These are phyloP conservation scores for Rhinogobio ventralis DNA, from an alignment of 2,797 vertebrate genomes.

Conservation along the genomic window DNA sequence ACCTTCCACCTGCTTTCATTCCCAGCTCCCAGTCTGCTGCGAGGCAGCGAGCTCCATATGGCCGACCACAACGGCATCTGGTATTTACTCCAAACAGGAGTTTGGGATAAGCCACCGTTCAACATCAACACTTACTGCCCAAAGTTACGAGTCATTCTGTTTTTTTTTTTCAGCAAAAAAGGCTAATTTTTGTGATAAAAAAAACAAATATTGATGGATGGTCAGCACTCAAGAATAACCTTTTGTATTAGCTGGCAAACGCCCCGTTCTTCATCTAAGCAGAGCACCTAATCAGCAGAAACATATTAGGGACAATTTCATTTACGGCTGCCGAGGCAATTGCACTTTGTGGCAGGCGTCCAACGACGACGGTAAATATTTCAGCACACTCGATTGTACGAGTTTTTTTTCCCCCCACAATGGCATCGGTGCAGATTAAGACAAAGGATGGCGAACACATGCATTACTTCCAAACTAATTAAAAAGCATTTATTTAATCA, in stretches of 20 bases:
- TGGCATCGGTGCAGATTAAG: slow-evolving; percentile 26
- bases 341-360: slow-evolving; percentile 43
- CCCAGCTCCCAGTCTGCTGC: slow-evolving; percentile 33
- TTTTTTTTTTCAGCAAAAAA: background rate
- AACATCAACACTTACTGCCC: slow-evolving; percentile 52
- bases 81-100: slow-evolving; percentile 61
- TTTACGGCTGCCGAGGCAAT: slow-evolving; percentile 34
- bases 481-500: slow-evolving; percentile 51
- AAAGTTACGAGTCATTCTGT: slow-evolving; percentile 30
- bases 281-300: slow-evolving; percentile 50
- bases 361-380: slow-evolving; percentile 41
- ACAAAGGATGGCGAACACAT: slow-evolving; percentile 14
- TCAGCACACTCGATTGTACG: slow-evolving; percentile 32
- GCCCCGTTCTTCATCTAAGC: slow-evolving; percentile 8
- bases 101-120: slow-evolving; percentile 47
- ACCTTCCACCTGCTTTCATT: slow-evolving; percentile 56
- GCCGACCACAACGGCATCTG: slow-evolving; percentile 58
- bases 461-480: slow-evolving; percentile 50
- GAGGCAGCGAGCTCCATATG: slow-evolving; percentile 57
- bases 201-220: slow-evolving; percentile 22
- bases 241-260: slow-evolving; percentile 35
- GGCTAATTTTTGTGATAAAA: background rate
- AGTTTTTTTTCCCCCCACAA: background rate
- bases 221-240: slow-evolving; percentile 19
- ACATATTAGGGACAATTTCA: slow-evolving; percentile 55